Evolutionary conservation across 2,888 invertebrate genomes (phyloP).

Genomic region (Luperina testacea): DNA sequence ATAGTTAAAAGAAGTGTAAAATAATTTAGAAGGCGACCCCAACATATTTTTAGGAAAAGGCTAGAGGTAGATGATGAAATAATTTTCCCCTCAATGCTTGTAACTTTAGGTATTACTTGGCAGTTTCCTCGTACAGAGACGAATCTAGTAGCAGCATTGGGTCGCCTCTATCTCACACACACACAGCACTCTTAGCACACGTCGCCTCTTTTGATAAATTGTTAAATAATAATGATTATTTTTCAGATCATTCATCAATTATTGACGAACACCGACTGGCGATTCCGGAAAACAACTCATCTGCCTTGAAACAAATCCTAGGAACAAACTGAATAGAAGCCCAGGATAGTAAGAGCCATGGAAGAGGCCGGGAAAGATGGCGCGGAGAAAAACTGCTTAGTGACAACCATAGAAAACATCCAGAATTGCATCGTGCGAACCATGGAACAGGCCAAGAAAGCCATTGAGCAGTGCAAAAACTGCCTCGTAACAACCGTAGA

Average conservation of each 20-base stretch:
- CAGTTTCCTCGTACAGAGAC: background rate
- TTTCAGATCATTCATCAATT: background rate
- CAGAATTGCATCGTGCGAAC: background rate
- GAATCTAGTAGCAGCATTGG: background rate
- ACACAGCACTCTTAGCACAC: too few species aligned
- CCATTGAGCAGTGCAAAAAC: background rate
- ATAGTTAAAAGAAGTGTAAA: background rate
- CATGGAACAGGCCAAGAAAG: background rate
- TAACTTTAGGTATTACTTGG: background rate
- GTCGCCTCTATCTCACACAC: background rate
- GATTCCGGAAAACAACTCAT: slow-evolving; percentile 4
- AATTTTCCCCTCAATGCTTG: too few species aligned
- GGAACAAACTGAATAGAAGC: background rate
- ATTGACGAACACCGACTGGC: background rate
- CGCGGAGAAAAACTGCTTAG: background rate
- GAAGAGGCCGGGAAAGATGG: background rate
- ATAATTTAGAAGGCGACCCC: background rate
- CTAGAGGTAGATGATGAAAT: too few species aligned
- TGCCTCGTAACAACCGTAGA: background rate
- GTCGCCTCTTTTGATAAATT: background rate
- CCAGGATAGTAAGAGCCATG: slow-evolving; percentile 8
- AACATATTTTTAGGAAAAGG: background rate
- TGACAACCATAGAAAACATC: background rate
- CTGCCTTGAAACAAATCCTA: background rate
- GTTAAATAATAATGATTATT: background rate